Conservation (phyloP, 2,113 vertebrate genomes). For the Tautogolabrus adspersus region DNA sequence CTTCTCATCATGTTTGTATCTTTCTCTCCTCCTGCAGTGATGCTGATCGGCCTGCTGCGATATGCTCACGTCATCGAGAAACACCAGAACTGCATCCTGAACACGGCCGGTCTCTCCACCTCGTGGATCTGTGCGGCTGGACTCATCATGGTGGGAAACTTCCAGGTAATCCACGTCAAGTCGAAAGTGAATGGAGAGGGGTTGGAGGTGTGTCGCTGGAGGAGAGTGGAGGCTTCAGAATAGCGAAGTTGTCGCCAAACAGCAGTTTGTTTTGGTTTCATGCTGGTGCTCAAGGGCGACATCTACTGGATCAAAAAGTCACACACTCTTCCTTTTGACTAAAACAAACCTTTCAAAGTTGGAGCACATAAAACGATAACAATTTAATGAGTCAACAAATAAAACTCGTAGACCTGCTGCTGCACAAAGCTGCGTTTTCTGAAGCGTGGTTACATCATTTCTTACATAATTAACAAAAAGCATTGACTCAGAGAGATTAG, state of each 20-base stretch:
- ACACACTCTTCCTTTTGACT: too few species aligned
- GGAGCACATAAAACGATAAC: too few species aligned
- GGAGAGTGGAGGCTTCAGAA: too few species aligned
- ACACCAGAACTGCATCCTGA: constrained; percentile 86
- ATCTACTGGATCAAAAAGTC: too few species aligned
- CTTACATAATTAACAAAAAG: constrained; percentile 24
- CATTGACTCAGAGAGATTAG: background rate
- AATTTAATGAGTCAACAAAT: background rate
- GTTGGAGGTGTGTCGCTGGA: too few species aligned
- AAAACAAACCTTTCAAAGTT: too few species aligned
- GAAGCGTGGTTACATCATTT: constrained; percentile 31
- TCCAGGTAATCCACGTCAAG: constrained; percentile 84
- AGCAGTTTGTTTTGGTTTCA: too few species aligned
- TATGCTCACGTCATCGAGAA: constrained; percentile 88
- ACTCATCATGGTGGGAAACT: constrained; percentile 90
- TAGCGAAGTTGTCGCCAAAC: too few species aligned
- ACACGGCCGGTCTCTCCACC: constrained; percentile 84
- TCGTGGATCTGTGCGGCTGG: constrained; percentile 89
- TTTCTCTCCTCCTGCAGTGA: constrained; percentile 71
- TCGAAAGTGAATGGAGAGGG: background rate
- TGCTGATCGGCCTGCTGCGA: constrained; percentile 88
- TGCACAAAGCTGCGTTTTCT: background rate
- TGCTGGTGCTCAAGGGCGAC: too few species aligned
- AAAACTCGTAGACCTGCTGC: background rate
- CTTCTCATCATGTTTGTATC: too few species aligned